Conservation (phyloP, 2,797 vertebrate genomes). For the Pogoniulus pusillus region DNA sequence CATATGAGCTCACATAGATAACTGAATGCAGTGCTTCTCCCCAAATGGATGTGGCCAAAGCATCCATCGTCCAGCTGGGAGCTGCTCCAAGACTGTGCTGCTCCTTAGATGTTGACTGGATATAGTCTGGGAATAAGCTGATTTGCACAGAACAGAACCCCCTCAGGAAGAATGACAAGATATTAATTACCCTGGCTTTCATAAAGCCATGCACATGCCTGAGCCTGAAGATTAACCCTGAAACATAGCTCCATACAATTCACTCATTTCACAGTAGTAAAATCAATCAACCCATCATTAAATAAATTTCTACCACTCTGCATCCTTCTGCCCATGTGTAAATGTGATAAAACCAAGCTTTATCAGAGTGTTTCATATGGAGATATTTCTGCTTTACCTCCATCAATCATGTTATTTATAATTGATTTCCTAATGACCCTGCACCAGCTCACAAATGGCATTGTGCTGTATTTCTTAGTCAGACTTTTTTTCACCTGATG, state of each 20-base stretch:
- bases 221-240: not conserved
- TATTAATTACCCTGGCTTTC: accelerated
- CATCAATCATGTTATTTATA: not conserved
- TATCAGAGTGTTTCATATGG: not conserved
- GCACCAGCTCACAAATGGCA: not conserved
- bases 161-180: not conserved
- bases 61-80: not conserved
- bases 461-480: not conserved
- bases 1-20: accelerated
- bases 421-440: not conserved
- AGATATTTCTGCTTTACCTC: not conserved
- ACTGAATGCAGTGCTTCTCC: not conserved
- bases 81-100: not conserved
- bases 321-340: not conserved
- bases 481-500: not conserved
- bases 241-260: not conserved
- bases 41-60: not conserved
- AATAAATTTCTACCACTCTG: not conserved
- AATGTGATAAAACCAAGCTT: accelerated
- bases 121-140: not conserved
- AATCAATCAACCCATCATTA: not conserved
- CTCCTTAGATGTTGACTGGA: accelerated
- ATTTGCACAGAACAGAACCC: not conserved
- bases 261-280: not conserved
- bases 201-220: not conserved